These are phyloP conservation scores for Eidolon dupreanum DNA, from an alignment of 2,797 vertebrate genomes.

Conservation along the genomic window DNA sequence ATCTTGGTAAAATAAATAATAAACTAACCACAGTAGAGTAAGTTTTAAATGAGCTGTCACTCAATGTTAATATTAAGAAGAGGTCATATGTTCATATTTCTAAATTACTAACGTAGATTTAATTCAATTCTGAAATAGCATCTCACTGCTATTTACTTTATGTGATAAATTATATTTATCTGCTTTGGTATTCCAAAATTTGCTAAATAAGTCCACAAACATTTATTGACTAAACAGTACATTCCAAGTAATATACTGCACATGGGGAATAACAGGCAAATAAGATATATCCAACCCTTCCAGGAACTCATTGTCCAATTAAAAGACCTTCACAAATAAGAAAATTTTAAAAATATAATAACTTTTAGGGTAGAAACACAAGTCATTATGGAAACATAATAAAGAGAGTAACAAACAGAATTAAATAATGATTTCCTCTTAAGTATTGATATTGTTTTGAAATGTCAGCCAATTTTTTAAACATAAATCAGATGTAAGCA, in stretches of 20 bases:
- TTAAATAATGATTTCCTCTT: neutral
- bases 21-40: neutral
- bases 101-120: neutral
- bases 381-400: neutral
- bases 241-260: neutral
- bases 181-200: neutral
- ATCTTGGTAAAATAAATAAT: neutral
- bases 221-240: neutral
- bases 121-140: constrained; percentile 14
- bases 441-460: neutral
- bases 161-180: neutral
- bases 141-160: neutral
- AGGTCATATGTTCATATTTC: neutral
- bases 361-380: neutral
- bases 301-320: neutral
- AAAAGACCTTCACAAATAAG: neutral
- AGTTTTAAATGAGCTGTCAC: neutral
- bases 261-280: neutral
- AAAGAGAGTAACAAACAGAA: neutral
- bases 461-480: neutral
- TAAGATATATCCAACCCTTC: neutral
- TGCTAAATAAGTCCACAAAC: neutral
- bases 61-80: neutral
- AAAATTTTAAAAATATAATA: neutral
- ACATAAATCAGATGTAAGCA: neutral